A percentile compares a stretch with the other conserved stretches of the same genome.
phyloP scores from a whole-genome alignment of 2,113 vertebrate genomes.

The Epinephelus cyanopodus region DNA sequence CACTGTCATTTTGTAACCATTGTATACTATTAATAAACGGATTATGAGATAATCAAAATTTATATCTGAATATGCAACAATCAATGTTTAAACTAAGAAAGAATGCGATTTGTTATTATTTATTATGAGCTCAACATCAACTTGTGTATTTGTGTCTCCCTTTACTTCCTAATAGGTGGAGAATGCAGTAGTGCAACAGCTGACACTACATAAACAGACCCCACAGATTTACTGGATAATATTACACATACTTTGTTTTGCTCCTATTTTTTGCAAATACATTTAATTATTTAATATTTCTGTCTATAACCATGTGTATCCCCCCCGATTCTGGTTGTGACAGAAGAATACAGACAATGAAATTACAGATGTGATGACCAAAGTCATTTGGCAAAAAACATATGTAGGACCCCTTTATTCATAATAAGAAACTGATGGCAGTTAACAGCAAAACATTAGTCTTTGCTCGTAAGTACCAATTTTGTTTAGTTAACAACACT shows the following conservation, averaged over 20 bases:
- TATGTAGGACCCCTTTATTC: not conserved
- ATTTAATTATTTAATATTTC: not conserved
- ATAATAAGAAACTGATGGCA: not conserved
- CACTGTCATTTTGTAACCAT: too few species aligned
- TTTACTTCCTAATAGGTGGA: not conserved
- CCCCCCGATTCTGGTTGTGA: not conserved
- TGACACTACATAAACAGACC: not conserved
- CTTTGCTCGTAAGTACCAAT: not conserved
- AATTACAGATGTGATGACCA: not conserved
- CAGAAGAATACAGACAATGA: not conserved
- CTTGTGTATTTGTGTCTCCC: not conserved
- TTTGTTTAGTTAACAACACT: not conserved
- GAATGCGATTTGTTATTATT: not conserved
- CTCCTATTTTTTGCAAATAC: not conserved
- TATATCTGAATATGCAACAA: not conserved
- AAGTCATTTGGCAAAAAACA: not conserved
- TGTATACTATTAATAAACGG: too few species aligned
- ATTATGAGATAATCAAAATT: too few species aligned
- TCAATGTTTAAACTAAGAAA: too few species aligned
- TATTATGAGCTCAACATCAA: not conserved
- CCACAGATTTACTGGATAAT: not conserved
- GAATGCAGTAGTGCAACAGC: too few species aligned
- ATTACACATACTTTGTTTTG: not conserved
- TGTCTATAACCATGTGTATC: not conserved
- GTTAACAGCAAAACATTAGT: not conserved